Evolutionary conservation across 2,888 invertebrate species (phyloP), one percentile per base, ranked within the genome.

Genomic region (Agriopis marginaria): DNA sequence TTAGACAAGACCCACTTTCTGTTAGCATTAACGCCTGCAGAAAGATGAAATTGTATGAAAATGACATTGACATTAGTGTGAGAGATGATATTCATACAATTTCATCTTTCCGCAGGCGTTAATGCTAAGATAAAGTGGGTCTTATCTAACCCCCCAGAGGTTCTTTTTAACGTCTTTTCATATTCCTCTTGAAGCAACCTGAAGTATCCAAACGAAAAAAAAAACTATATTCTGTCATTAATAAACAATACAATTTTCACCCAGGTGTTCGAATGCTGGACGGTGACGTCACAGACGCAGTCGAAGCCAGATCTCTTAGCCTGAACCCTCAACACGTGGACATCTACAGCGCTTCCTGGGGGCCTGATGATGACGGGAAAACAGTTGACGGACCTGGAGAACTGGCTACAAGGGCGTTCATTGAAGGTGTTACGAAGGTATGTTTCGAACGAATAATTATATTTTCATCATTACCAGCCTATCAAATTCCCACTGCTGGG

Each of bases 281-380:
- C 84, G 99, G 99, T 44, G 99, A 99, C 89, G 99, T 99, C 66
- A 99, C 99, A 0, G 99, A 99, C 89, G 99, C 99, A 0, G 99
- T 99, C 10, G 99, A 99, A 92, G 99, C 99, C 1, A 96, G 98
- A 72, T 99, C 99, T 0, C 95, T 99, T 32, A 98, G 98, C 79
- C 95, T 99, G 66, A 98, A 99, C 89, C 98, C 98, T 39, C 98
- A 99, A 82, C 99, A 99, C 88, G 99, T 99, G 76, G 99, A 99
- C 90, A 99, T 99, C 80, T 99, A 99, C 93, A 99, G 98, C 83
- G 99, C 99, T 7, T 98, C 98, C 10, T 99, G 99, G 99, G 99
- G 99, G 1, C 99, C 99, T 0, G 99, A 99, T 84, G 99, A 99
- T 87, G 99, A 99, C 85, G 99, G 99, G 0, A 98, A 98, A 88